Conservation (phyloP, 1,140 invertebrate genomes). For the Drosophila nannoptera region DNA sequence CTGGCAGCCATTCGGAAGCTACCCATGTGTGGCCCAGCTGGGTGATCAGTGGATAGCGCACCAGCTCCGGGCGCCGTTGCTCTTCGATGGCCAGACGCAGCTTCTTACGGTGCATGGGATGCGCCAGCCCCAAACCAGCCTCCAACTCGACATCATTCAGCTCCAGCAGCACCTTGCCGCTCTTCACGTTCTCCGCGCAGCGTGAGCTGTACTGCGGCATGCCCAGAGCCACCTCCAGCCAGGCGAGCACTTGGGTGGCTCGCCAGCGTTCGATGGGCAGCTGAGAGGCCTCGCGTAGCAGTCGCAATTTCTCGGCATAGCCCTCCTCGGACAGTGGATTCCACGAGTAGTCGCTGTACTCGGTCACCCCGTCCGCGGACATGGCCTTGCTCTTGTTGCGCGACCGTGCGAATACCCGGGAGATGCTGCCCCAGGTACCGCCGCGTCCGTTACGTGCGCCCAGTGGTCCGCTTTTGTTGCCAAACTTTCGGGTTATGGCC, state of each 20-base stretch:
- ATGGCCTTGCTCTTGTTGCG: conserved; percentile 87
- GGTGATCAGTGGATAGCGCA: conserved; percentile 91
- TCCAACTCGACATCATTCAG: conserved; percentile 93
- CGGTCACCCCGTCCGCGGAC: conserved; percentile 78
- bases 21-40: conserved; percentile 95
- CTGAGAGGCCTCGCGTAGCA: conserved; percentile 90
- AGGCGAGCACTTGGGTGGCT: conserved; percentile 94
- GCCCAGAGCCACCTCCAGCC: conserved; percentile 94
- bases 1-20: conserved; percentile 93
- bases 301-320: conserved; percentile 88
- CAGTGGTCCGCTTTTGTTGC: conserved; percentile 75
- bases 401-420: conserved; percentile 90
- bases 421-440: conserved; percentile 88
- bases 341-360: conserved; percentile 81
- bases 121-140: conserved; percentile 90
- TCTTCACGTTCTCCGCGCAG: conserved; percentile 95
- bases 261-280: conserved; percentile 95
- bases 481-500: conserved; percentile 76
- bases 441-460: conserved; percentile 81
- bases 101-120: conserved; percentile 95
- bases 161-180: conserved; percentile 95
- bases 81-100: conserved; percentile 96
- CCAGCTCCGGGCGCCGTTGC: conserved; percentile 89
- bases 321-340: conserved; percentile 91
- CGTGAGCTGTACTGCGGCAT: conserved; percentile 95